Evolutionary conservation across 1,140 invertebrate species (phyloP).

Genomic region (Bombus waltoni): DNA sequence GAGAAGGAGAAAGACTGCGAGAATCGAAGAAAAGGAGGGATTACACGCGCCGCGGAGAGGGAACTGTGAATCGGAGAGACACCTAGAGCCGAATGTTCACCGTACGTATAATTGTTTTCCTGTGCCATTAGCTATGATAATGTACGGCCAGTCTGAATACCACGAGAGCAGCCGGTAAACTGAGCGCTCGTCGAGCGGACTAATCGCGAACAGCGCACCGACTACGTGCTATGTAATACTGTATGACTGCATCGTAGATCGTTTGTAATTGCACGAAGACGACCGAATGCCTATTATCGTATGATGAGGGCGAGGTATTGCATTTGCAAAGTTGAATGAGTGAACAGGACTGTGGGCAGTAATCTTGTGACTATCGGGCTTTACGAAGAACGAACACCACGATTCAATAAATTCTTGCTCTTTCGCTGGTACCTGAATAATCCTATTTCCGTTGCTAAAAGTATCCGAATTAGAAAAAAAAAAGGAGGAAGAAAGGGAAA

Average conservation of each 20-base stretch:
- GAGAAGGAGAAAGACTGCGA: background rate
- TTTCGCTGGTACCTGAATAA: no score
- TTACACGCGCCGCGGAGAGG: no score
- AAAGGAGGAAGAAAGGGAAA: background rate
- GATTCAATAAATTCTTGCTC: background rate
- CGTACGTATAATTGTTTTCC: background rate
- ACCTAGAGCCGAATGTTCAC: slow-evolving; percentile 13
- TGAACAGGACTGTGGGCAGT: slow-evolving; percentile 4
- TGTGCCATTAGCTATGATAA: background rate
- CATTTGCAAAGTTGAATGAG: slow-evolving; percentile 22
- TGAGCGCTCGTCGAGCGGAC: background rate
- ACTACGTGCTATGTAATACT: slow-evolving; percentile 22
- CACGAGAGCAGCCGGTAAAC: background rate
- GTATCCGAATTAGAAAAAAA: no score
- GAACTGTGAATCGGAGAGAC: background rate
- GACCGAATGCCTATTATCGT: slow-evolving; percentile 19
- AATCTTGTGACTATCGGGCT: background rate
- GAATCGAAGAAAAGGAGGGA: background rate
- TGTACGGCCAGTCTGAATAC: background rate
- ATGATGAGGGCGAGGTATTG: slow-evolving; percentile 5
- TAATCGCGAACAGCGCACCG: background rate
- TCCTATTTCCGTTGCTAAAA: background rate
- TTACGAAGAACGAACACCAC: background rate
- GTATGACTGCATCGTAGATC: slow-evolving; percentile 26
- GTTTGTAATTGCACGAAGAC: slow-evolving; percentile 28